Evolutionary conservation across 1,140 invertebrate genomes (phyloP), one percentile per base, ranked within the genome.

Genomic region (Cotesia typhae): DNA sequence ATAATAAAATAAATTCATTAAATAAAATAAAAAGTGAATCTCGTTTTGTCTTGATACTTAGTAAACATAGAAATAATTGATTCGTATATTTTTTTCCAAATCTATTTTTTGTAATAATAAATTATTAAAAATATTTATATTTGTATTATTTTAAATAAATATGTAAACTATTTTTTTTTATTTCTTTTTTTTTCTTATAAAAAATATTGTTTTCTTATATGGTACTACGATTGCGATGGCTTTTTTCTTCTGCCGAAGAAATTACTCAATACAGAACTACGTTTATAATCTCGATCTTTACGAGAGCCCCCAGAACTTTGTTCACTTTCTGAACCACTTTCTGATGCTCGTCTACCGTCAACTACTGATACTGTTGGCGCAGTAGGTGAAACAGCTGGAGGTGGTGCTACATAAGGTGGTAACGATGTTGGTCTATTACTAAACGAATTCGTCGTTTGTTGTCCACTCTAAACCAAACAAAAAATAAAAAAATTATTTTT

Each of bases 251-350:
- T 84, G 20, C 87, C 82, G 66, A 88, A 88, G 28, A 88, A 72
- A 75, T 85, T 88, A 71, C 86, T 88, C 37, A 88, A 74, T 6
- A 88, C 87, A 28, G 85, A 87, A 73, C 81, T 84, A 64, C 85
- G 80, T 61, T 87, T 88, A 64, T 83, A 84, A 75, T 88, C 86
- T 3, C 84, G 81, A 71, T 86, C 85, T 68, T 87, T 87, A 3
- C 86, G 82, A 72, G 76, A 80, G 41, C 81, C 77, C 37, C 76
- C 78, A n/a, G 77, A 75, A 35, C 81, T 87, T 36, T 87, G 85
- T 66, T 87, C 86, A 67, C 86, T 87, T 70, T 88, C 87, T 2
- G 86, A 86, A n/a, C 85, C 85, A 75, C 86, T 88, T 68, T 88
- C 86, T 0, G 85, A 86, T 12, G 83, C 79, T 77, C 85, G 79